Evolutionary conservation across 2,888 invertebrate genomes (phyloP).

Genomic region (Cantharis lateralis): DNA sequence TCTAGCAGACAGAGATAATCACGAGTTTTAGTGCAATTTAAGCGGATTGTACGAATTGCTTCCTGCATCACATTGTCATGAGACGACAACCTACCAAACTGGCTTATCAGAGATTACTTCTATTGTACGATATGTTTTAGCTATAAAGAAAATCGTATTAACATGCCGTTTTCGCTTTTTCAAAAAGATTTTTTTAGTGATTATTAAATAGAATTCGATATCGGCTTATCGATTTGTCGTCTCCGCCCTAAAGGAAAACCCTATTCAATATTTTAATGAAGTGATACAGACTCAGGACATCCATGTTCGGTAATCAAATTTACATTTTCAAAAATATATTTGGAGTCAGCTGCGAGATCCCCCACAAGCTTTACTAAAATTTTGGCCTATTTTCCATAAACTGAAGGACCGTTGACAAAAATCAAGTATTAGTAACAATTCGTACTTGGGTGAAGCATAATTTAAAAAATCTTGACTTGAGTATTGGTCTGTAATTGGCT

Average conservation of each 20-base stretch:
- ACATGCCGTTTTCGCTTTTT: neutral
- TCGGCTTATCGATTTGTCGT: neutral
- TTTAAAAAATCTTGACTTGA: neutral
- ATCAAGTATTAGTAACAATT: neutral
- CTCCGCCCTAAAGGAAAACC: neutral
- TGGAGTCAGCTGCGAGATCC: neutral
- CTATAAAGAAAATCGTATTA: neutral
- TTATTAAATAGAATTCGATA: neutral
- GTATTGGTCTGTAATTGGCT: neutral
- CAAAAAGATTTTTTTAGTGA: neutral
- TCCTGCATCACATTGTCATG: conserved; percentile 25
- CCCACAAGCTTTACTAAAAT: neutral
- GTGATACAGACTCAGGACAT: neutral
- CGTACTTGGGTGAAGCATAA: neutral
- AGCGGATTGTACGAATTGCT: conserved; percentile 24
- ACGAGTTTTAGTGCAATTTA: conserved; percentile 23
- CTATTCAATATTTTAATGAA: neutral
- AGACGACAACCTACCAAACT: conserved; percentile 26
- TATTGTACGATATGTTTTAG: conserved; percentile 10
- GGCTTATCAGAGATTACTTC: conserved; percentile 25
- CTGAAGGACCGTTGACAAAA: neutral
- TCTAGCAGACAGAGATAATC: conserved; percentile 24
- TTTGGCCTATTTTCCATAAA: neutral
- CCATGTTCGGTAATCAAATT: neutral
- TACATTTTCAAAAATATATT: neutral